Percentiles rank a stretch among this genome's conserved stretches.
Evolutionary conservation across 2,888 invertebrate species (phyloP).

Genomic region (Malthinus seriepunctatus): DNA sequence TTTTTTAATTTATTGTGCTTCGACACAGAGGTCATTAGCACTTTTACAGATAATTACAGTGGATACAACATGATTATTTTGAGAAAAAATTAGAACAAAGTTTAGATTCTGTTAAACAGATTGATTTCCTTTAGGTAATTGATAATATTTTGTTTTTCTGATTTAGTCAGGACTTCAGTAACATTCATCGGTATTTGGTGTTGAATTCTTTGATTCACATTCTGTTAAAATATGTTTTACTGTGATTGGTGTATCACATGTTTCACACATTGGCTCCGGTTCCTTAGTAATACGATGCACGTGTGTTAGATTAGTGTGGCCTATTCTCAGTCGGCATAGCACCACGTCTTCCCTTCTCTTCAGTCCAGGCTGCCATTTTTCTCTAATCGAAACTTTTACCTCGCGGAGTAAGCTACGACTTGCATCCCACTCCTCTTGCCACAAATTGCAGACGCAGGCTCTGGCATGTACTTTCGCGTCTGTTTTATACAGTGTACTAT

Average conservation of each 20-base stretch:
- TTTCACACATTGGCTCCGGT: not conserved
- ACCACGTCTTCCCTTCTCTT: not conserved
- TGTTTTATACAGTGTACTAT: not conserved
- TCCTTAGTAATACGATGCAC: not conserved
- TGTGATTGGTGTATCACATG: not conserved
- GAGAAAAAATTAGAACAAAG: too few relatives aligned
- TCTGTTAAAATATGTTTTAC: not conserved
- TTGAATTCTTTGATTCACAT: too few relatives aligned
- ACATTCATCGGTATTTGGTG: too few relatives aligned
- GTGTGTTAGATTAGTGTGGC: not conserved
- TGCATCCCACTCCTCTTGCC: not conserved
- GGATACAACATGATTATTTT: too few relatives aligned
- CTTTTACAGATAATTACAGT: too few relatives aligned
- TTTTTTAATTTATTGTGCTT: too few relatives aligned
- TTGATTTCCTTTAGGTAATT: too few relatives aligned
- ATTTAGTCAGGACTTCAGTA: too few relatives aligned
- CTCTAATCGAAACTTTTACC: not conserved
- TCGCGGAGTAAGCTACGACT: not conserved
- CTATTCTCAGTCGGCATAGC: not conserved
- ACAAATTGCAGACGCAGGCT: not conserved
- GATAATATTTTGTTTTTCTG: too few relatives aligned
- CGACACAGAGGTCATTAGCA: too few relatives aligned
- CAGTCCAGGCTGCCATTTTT: not conserved
- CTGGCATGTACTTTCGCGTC: not conserved
- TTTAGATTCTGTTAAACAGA: too few relatives aligned